phyloP scores from a whole-genome alignment of 2,113 vertebrate species.

The Halcyon malimbica region DNA sequence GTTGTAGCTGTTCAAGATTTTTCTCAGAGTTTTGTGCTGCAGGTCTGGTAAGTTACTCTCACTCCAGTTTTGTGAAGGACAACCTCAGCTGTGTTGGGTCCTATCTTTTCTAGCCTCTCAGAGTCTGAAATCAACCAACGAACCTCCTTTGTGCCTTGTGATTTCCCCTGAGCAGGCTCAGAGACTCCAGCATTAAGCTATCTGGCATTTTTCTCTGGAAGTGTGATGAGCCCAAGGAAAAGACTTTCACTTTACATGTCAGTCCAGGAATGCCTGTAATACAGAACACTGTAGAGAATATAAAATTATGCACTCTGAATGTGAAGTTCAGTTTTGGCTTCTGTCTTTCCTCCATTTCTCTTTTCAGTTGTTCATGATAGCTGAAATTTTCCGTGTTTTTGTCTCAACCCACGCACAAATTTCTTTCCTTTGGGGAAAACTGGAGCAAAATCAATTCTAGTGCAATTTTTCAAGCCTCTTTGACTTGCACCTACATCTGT shows the following conservation, averaged over 20 bases:
- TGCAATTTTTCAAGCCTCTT: constrained; percentile 43
- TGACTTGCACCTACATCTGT: constrained; percentile 60
- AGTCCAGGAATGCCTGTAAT: neutral
- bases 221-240: neutral
- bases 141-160: neutral
- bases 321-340: constrained; percentile 47
- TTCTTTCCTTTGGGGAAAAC: constrained; percentile 65
- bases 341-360: constrained; percentile 16
- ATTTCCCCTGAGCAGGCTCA: neutral
- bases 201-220: neutral
- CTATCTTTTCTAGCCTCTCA: neutral
- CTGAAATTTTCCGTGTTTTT: constrained; percentile 53
- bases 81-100: neutral
- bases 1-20: neutral
- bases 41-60: neutral
- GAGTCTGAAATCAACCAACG: neutral
- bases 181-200: neutral
- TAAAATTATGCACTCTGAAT: neutral
- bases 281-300: neutral
- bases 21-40: neutral
- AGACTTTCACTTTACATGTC: neutral
- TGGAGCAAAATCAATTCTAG: constrained; percentile 64
- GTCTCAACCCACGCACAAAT: neutral
- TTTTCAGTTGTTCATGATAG: constrained; percentile 21
- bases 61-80: neutral